Evolutionary conservation across 1,140 invertebrate genomes (phyloP).

Genomic region (Dryas iulia): DNA sequence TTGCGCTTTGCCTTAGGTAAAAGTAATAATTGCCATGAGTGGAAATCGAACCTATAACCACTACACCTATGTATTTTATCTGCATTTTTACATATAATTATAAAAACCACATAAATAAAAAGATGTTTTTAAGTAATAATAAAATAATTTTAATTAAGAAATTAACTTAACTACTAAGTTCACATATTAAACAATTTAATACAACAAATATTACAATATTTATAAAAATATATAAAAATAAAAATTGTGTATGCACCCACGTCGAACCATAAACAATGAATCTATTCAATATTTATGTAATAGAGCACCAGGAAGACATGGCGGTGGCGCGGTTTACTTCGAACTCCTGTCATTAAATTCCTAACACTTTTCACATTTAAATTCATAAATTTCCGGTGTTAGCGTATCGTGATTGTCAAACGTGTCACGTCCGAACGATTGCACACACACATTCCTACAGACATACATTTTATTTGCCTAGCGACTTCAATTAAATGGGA

Average conservation of each 20-base stretch:
- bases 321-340: slow-evolving; percentile 60
- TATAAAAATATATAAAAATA: slow-evolving; percentile 13
- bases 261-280: slow-evolving; percentile 57
- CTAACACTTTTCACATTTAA: slow-evolving; percentile 78
- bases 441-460: slow-evolving; percentile 57
- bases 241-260: slow-evolving; percentile 42
- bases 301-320: slow-evolving; percentile 69
- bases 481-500: slow-evolving; percentile 36
- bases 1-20: no score
- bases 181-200: no score
- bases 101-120: no score
- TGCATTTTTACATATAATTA: no score
- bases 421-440: slow-evolving; percentile 67
- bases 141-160: no score
- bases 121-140: no score
- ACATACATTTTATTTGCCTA: slow-evolving; percentile 53
- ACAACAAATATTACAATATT: no score
- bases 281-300: slow-evolving; percentile 68
- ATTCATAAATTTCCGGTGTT: slow-evolving; percentile 80
- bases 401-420: slow-evolving; percentile 56
- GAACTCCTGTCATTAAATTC: slow-evolving; percentile 77
- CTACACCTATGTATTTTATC: no score
- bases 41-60: no score
- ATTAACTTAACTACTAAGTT: no score
- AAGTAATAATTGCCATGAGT: no score